phyloP scores from a whole-genome alignment of 2,888 invertebrate genomes.

The Lumbricus terrestris region DNA sequence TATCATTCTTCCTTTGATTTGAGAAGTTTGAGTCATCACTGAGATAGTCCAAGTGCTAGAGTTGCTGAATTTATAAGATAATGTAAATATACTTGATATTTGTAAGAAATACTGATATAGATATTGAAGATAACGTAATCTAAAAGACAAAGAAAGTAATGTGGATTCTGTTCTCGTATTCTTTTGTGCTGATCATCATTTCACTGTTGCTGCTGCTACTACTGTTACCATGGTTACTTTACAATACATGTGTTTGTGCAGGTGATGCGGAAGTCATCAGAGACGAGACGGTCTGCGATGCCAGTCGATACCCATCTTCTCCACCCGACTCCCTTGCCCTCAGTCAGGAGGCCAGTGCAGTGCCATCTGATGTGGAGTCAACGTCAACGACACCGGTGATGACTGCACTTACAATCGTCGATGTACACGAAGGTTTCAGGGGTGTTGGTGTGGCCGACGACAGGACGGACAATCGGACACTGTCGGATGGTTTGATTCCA shows the following conservation, averaged over 20 bases:
- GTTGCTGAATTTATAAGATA: no score
- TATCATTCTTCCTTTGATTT: not conserved
- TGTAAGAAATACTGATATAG: no score
- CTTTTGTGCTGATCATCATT: no score
- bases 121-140: no score
- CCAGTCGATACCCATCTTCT: not conserved
- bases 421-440: slow-evolving; percentile 53
- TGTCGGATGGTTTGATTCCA: not conserved
- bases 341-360: not conserved
- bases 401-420: slow-evolving; percentile 47
- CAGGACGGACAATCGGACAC: not conserved
- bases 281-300: not conserved
- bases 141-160: no score
- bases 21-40: no score
- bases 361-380: slow-evolving; percentile 25
- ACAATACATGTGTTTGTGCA: not conserved
- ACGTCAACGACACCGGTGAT: slow-evolving; percentile 55
- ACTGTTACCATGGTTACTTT: not conserved
- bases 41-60: no score
- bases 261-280: not conserved
- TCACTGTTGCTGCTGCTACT: not conserved
- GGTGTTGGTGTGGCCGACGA: slow-evolving; percentile 29
- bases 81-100: no score
- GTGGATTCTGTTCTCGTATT: not conserved
- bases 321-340: slow-evolving; percentile 17